Percentiles rank a stretch among this genome's conserved stretches.
phyloP scores from a whole-genome alignment of 2,888 invertebrate species.

The Auanema sp. region DNA sequence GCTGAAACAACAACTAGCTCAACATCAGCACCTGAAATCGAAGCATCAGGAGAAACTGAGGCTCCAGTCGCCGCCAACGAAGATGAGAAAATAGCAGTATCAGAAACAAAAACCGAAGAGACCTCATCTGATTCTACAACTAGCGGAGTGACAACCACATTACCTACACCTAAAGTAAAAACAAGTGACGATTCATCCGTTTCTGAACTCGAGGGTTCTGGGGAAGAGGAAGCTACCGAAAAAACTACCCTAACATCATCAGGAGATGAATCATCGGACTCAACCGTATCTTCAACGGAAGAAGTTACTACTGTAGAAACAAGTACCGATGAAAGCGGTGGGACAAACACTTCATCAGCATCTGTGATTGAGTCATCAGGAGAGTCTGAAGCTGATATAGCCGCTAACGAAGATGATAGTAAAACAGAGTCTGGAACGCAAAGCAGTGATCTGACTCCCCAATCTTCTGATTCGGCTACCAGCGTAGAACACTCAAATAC shows the following conservation, averaged over 20 bases:
- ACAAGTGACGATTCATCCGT: slow-evolving; percentile 20
- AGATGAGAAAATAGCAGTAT: neutral
- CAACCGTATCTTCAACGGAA: slow-evolving; percentile 3
- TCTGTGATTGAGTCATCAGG: neutral
- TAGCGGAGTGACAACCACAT: too few relatives aligned
- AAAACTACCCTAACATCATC: slow-evolving; percentile 1
- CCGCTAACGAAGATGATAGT: slow-evolving; percentile 13
- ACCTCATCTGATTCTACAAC: slow-evolving; percentile 5
- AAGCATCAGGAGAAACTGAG: too few relatives aligned
- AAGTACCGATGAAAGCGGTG: neutral
- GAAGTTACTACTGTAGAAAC: slow-evolving; percentile 1
- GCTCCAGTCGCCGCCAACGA: neutral
- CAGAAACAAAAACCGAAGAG: neutral
- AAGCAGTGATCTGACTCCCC: too few relatives aligned
- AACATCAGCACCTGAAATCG: too few relatives aligned
- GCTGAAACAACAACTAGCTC: neutral
- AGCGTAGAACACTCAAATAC: too few relatives aligned
- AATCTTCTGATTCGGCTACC: too few relatives aligned
- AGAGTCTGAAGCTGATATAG: slow-evolving; percentile 5
- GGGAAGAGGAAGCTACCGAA: slow-evolving; percentile 11
- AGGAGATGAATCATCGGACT: too few relatives aligned
- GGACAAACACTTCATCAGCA: neutral
- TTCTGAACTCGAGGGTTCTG: slow-evolving; percentile 6
- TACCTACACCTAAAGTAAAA: too few relatives aligned
- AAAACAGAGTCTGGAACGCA: too few relatives aligned